Evolutionary conservation across 2,113 vertebrate species (phyloP).

Genomic region (Hydropotes inermis): DNA sequence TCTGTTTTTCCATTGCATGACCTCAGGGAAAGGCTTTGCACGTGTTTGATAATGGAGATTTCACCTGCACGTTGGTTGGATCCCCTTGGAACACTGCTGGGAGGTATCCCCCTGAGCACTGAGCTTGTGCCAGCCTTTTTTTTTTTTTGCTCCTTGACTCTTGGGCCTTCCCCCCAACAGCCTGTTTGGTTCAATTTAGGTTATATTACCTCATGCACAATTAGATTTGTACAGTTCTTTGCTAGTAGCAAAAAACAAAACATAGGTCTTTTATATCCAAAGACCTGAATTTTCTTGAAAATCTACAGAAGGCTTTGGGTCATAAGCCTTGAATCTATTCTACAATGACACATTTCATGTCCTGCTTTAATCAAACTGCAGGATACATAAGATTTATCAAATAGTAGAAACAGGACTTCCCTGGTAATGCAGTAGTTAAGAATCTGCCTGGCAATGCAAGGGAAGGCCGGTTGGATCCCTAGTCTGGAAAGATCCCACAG

Average conservation of each 20-base stretch:
- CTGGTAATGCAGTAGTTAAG: not conserved
- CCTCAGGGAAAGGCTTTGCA: conserved; percentile 32
- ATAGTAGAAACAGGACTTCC: not conserved
- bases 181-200: not conserved
- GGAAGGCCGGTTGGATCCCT: not conserved
- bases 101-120: not conserved
- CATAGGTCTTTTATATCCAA: not conserved
- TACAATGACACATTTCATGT: not conserved
- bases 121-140: not conserved
- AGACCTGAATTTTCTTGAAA: not conserved
- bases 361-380: not conserved
- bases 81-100: conserved; percentile 10
- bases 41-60: conserved; percentile 32
- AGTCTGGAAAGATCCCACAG: not conserved
- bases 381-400: not conserved
- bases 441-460: not conserved
- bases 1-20: conserved; percentile 67
- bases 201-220: not conserved
- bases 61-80: not conserved
- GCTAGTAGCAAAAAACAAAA: conserved; percentile 6
- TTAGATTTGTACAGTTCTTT: conserved; percentile 20
- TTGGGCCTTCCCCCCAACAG: not conserved
- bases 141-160: not conserved
- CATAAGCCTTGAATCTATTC: not conserved
- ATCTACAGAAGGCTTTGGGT: not conserved